These are phyloP conservation scores for Lasiommata megera DNA, from an alignment of 2,888 invertebrate genomes.

Conservation along the genomic window DNA sequence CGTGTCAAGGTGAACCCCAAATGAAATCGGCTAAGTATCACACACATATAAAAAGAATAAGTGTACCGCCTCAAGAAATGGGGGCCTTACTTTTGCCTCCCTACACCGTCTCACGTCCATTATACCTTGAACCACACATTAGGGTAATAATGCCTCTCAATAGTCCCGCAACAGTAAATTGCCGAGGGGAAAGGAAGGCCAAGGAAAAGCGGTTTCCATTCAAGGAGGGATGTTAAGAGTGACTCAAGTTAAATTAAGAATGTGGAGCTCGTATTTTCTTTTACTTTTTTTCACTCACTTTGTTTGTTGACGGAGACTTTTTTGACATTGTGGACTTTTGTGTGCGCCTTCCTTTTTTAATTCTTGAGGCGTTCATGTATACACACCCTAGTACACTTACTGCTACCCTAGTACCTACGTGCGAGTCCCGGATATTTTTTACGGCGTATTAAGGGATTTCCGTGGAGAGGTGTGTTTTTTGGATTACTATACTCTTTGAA, in stretches of 20 bases:
- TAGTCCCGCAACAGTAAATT: neutral
- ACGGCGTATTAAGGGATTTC: slow-evolving; percentile 66
- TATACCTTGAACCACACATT: slow-evolving; percentile 43
- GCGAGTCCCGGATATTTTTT: slow-evolving; percentile 51
- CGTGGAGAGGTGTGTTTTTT: slow-evolving; percentile 67
- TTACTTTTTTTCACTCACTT: slow-evolving; percentile 61
- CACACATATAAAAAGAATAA: slow-evolving; percentile 58
- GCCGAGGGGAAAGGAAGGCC: slow-evolving; percentile 36
- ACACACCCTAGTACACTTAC: slow-evolving; percentile 55
- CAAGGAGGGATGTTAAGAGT: slow-evolving; percentile 74
- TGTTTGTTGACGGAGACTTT: slow-evolving; percentile 78
- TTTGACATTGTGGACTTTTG: slow-evolving; percentile 78
- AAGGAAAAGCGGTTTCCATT: slow-evolving; percentile 42
- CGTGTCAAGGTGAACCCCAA: slow-evolving; percentile 68
- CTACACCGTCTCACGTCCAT: slow-evolving; percentile 58
- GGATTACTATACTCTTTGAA: slow-evolving; percentile 73
- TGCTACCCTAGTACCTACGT: slow-evolving; percentile 34
- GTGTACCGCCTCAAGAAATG: slow-evolving; percentile 66
- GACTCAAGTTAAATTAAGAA: slow-evolving; percentile 82
- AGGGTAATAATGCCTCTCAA: slow-evolving; percentile 30
- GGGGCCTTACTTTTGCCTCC: slow-evolving; percentile 65
- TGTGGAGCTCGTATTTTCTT: slow-evolving; percentile 72
- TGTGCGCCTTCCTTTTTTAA: slow-evolving; percentile 62
- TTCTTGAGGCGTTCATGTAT: slow-evolving; percentile 73
- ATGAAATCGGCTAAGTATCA: slow-evolving; percentile 62